Evolutionary conservation across 2,113 vertebrate species (phyloP), one percentile per base, ranked within the genome.

Genomic region (Archocentrus centrarchus): DNA sequence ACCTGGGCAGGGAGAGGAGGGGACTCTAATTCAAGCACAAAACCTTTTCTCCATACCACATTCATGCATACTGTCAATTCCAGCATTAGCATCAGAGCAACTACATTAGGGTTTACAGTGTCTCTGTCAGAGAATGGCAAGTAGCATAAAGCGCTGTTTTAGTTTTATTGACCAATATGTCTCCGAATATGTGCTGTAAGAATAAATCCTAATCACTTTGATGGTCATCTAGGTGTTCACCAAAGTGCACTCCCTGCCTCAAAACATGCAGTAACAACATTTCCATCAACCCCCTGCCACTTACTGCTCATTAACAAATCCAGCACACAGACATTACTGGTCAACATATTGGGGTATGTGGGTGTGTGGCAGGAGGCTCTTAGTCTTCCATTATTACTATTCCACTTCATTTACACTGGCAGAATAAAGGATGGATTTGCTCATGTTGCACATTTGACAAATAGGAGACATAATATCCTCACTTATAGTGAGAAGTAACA

Each of bases 1-100:
- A 92, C 90, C 87, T 92, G 87, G 77, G 39, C 85, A 82, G 37
- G 57, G 79, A 68, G 64, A 64, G 83, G 60, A 82, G 62, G 64
- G 63, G 80, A 53, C 60, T 62, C 32, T 37, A 37, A 85, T 22
- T 75, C 20, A 17, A 44, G 47, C 66, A 61, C 55, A 20, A n/a
- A 79, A 39, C 27, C 24, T 66, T n/a, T 41, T 79, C 61, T 27
- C 22, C 11, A 75, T 47, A 80, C 37, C 1, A 15, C 11, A 44
- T 70, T 24, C 4, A n/a, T 70, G 6, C 30, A 35, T 59, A 17
- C 30, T 47, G 22, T 6, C 18, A 60, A 76, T 9, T 3, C 30
- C 44, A 50, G 7, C 66, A 70, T 70, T 70, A 70, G 66, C 15
- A 13, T 30, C 44, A 50, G 41, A 50, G 22, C 64, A 68, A 30